Evolutionary conservation across 2,113 vertebrate species (phyloP), one percentile per base, ranked within the genome.

Genomic region (Indri indri): DNA sequence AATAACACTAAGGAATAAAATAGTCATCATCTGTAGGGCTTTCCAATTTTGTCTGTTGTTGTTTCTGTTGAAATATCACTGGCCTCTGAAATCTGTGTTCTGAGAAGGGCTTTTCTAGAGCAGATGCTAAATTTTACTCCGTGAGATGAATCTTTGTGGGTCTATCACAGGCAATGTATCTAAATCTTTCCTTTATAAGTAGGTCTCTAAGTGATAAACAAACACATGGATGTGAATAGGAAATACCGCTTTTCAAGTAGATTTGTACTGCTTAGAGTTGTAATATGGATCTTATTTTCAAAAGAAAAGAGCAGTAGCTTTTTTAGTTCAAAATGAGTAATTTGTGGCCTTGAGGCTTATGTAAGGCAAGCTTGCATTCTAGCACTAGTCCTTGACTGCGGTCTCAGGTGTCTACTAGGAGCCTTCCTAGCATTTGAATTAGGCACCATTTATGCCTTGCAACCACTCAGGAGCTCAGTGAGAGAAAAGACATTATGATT

Each of bases 211-310:
- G 13, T 73, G 27, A 54, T 74, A 85, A 96, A 82, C 45, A 85
- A 96, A 82, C 45, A 70, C 3, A 77, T 27, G 63, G 10, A 63
- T 0, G 4, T 90, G 68, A 76, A 20, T 54, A 73, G 65, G 6
- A 92, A 89, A 90, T 52, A 52, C 54, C 50, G 23, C 4, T 25
- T 86, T 86, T 52, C 52, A 96, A 77, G 42, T 23, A 90, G 13
- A 45, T 96, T 96, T 50, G 18, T 92, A 63, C 91, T 90, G 52
- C 18, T 86, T 90, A 95, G 25, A 37, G 2, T 88, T 97, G 50
- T 47, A 95, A 68, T 70, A 76, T 85, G 57, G 5, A 1, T 23
- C 22, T 74, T 80, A 5, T 71, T 68, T 70, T 71, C 45, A 65
- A 96, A 93, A 89, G 10, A 54, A 97, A 89, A 88, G 27, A 77